Evolutionary conservation across 2,113 vertebrate species (phyloP).

Genomic region (Labeo rohita): DNA sequence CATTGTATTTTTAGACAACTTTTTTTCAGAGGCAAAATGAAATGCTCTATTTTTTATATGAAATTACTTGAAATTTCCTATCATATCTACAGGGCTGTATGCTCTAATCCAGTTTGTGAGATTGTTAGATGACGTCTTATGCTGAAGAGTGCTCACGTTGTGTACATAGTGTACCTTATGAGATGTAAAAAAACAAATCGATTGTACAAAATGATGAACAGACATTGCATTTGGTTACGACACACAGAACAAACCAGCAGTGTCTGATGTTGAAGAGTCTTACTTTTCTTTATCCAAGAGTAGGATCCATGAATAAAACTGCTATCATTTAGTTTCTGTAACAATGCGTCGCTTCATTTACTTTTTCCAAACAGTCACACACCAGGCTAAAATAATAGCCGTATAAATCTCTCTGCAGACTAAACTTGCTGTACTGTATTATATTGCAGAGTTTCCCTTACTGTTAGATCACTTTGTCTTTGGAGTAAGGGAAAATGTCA

Average conservation of each 20-base stretch:
- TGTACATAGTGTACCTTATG: conserved; percentile 75
- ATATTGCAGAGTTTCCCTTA: neutral
- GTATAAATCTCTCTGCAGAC: neutral
- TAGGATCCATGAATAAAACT: conserved; percentile 73
- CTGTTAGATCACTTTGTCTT: neutral
- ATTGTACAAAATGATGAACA: conserved; percentile 61
- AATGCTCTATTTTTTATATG: conserved; percentile 78
- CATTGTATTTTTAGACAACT: conserved; percentile 71
- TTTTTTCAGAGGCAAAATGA: conserved; percentile 68
- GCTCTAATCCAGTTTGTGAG: conserved; percentile 17
- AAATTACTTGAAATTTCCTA: conserved; percentile 78
- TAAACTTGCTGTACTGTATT: neutral
- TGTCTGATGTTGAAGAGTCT: conserved; percentile 58
- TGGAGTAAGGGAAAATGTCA: neutral
- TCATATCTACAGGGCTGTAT: conserved; percentile 42
- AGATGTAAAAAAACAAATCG: conserved; percentile 66
- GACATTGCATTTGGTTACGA: conserved; percentile 65
- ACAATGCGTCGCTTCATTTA: conserved; percentile 30
- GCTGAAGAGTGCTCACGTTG: conserved; percentile 44
- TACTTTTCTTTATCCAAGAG: conserved; percentile 64
- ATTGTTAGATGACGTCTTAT: conserved; percentile 13
- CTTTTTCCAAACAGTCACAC: neutral
- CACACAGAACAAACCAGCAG: conserved; percentile 25
- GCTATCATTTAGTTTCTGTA: conserved; percentile 69
- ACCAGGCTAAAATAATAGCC: neutral